Conservation (phyloP, 2,888 invertebrate genomes). For the Epirrita christyi region DNA sequence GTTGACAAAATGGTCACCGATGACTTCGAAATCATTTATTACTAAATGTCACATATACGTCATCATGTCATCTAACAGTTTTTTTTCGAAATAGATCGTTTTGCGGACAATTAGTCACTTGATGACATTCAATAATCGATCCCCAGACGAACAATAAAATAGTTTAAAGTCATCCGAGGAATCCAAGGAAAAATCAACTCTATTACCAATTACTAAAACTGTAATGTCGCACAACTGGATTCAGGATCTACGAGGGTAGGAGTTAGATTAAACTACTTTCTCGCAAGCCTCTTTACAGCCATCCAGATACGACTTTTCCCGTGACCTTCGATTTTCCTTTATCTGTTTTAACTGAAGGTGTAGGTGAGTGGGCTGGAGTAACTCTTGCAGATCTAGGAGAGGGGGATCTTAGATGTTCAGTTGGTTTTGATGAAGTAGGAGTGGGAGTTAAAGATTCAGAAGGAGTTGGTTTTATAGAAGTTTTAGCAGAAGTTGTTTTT, state of each 20-base stretch:
- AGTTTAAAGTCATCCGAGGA: no score
- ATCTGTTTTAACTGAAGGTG: constrained; percentile 69
- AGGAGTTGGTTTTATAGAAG: constrained; percentile 7
- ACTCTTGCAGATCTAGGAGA: constrained; percentile 61
- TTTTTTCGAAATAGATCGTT: no score
- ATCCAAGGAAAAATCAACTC: background rate
- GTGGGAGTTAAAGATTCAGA: constrained; percentile 6
- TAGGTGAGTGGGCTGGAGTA: constrained; percentile 65
- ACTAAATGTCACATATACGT: no score
- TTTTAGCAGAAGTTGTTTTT: constrained; percentile 1
- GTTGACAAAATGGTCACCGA: no score
- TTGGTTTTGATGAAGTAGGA: constrained; percentile 13
- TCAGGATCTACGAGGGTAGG: no score
- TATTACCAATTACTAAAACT: no score
- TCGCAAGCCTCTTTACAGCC: constrained; percentile 81
- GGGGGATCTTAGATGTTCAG: constrained; percentile 33
- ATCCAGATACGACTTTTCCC: constrained; percentile 89
- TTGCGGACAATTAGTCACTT: no score
- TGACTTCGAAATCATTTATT: no score
- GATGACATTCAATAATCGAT: no score
- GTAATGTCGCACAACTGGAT: no score
- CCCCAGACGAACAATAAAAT: no score
- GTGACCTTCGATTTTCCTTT: constrained; percentile 90
- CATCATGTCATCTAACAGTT: no score
- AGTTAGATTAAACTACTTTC: background rate